Base-by-base conservation (phyloP, 1,140 invertebrate species). In the Solen grandis region DNA sequence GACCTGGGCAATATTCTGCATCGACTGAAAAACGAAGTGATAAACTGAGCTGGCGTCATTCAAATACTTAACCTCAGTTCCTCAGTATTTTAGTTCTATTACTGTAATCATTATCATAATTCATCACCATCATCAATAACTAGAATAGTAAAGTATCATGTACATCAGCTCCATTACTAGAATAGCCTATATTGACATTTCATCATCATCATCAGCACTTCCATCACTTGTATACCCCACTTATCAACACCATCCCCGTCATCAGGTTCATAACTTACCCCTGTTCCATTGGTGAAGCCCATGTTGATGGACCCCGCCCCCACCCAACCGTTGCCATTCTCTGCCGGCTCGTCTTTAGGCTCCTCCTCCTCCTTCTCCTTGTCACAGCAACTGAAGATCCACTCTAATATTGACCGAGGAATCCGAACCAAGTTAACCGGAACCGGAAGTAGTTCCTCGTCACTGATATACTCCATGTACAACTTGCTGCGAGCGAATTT, bases 391-490 rank as follows among this genome's bases (percentile, higher is more conserved):
- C 66, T 62, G 57, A 68, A 78, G 19, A 69, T 14, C 75, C 75
- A 78, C 63, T 78, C 75, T 31, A 72, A 72, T 36, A 90, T 81
- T 8, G 85, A 97, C 93, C 99, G 99, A 35, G 97, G 97, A 0
- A 97, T 97, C 8, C 96, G 85, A 27, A 90, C 75, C 4, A 86
- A 96, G 93, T 99, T 99, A 91, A 99, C 99, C 0, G 98, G 98
- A 14, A 97, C 97, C 5, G 98, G 98, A 46, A 96, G 96, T 0
- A 97, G 99, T 8, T 96, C 97, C 13, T 97, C 97, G 92, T 99
- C 97, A 92, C 99, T 97, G 91, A 99, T 99, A 93, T 98, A 99
- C 91, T 97, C 98, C 85, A 99, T 98, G 97, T 98, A 99, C 16
- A 99, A 93, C 93, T 97, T 97, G 84, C 87, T 86, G n/a, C 98